A percentile compares a stretch with the other conserved stretches of the same genome.
These are phyloP conservation scores for Sanderia malayensis DNA, from an alignment of 30 jellyfish, hydroid and myxozoan species.

Conservation along the genomic window DNA sequence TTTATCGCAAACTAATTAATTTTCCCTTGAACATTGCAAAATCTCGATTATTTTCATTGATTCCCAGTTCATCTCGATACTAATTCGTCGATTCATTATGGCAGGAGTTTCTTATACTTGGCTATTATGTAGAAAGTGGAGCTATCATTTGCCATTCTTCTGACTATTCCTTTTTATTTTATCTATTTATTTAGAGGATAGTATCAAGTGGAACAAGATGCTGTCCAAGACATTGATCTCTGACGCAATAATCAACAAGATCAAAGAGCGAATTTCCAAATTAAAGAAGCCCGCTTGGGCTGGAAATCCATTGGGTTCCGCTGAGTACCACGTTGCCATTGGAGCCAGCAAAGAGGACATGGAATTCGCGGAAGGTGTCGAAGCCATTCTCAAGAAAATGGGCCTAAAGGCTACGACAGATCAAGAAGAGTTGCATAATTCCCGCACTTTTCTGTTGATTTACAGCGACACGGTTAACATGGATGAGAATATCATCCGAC, in stretches of 20 bases:
- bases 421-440: slow-evolving; percentile 43
- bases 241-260: background rate
- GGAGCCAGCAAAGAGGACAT: slow-evolving; percentile 47
- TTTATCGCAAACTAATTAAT: too few relatives aligned
- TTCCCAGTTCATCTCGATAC: too few relatives aligned
- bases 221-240: slow-evolving; percentile 31
- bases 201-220: slow-evolving; percentile 31
- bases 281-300: slow-evolving; percentile 40
- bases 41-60: too few relatives aligned
- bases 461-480: slow-evolving; percentile 48
- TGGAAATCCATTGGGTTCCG: slow-evolving; percentile 18
- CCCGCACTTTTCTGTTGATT: slow-evolving; percentile 33
- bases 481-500: slow-evolving; percentile 57
- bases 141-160: background rate
- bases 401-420: slow-evolving; percentile 52
- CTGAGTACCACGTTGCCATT: slow-evolving; percentile 34
- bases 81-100: too few relatives aligned
- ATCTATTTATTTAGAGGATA: slow-evolving; percentile 31
- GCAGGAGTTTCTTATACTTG: too few relatives aligned
- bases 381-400: slow-evolving; percentile 15
- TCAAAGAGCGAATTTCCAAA: slow-evolving; percentile 1
- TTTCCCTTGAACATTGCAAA: too few relatives aligned
- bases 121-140: too few relatives aligned
- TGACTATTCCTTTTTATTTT: background rate
- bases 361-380: slow-evolving; percentile 28